phyloP scores from a whole-genome alignment of 2,113 vertebrate genomes.

The Artemisiospiza belli region DNA sequence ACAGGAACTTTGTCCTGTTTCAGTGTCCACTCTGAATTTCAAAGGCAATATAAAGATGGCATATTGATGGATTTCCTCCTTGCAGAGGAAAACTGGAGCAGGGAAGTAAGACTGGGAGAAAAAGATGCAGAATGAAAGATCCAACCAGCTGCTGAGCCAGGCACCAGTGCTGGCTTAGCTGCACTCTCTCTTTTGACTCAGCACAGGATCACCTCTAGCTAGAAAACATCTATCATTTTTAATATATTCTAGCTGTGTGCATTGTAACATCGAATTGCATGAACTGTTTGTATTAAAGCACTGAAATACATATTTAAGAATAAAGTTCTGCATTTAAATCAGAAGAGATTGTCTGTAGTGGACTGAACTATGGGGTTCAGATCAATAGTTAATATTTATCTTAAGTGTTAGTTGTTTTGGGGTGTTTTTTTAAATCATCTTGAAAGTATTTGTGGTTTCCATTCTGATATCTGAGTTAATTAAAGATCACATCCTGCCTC shows the following conservation, averaged over 20 bases:
- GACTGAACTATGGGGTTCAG: background rate
- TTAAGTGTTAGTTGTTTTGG: background rate
- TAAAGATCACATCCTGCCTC: background rate
- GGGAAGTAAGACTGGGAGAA: background rate
- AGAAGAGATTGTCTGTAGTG: background rate
- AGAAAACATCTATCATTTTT: background rate
- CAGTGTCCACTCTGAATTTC: background rate
- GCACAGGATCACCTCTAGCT: background rate
- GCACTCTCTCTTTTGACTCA: background rate
- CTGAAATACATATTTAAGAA: background rate
- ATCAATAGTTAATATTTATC: background rate
- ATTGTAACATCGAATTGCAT: background rate
- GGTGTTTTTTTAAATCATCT: fast-evolving
- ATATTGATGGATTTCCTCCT: background rate
- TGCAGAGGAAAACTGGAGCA: background rate
- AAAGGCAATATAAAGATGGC: background rate
- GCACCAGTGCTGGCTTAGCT: background rate
- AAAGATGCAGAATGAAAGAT: background rate
- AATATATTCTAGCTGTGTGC: background rate
- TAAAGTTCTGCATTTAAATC: background rate
- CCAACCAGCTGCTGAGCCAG: background rate
- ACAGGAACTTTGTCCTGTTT: background rate
- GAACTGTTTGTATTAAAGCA: background rate
- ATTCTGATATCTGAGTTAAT: background rate
- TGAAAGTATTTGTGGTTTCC: background rate